Percentiles rank a stretch among this genome's conserved stretches.
These are phyloP conservation scores for Lithobates sylvaticus DNA, from an alignment of 2,797 vertebrate genomes.

Conservation along the genomic window DNA sequence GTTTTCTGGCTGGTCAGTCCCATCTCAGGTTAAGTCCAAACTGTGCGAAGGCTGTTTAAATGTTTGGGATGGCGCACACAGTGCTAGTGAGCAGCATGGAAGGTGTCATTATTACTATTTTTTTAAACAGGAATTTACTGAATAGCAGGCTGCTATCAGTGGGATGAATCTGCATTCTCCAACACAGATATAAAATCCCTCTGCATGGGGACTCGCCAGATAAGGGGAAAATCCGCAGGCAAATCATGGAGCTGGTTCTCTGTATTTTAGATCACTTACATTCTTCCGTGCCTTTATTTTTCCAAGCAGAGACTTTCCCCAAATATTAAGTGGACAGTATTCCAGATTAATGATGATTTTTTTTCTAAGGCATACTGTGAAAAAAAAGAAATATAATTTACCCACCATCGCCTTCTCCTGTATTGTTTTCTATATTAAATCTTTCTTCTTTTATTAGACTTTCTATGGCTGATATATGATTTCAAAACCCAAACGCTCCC, in stretches of 20 bases:
- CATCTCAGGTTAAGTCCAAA: background rate
- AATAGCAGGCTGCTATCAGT: background rate
- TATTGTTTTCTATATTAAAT: constrained; percentile 33
- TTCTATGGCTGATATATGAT: background rate
- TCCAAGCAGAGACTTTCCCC: constrained; percentile 81
- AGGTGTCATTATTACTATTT: background rate
- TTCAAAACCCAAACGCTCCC: background rate
- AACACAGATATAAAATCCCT: background rate
- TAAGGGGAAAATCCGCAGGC: background rate
- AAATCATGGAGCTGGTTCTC: background rate
- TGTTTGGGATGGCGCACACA: background rate
- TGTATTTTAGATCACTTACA: constrained; percentile 66
- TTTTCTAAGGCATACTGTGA: constrained; percentile 87
- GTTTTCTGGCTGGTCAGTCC: background rate
- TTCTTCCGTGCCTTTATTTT: constrained; percentile 79
- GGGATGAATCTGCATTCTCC: background rate
- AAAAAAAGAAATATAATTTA: constrained; percentile 85
- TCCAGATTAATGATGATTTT: constrained; percentile 81
- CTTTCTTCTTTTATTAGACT: background rate
- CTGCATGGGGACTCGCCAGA: background rate
- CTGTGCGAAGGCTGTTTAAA: background rate
- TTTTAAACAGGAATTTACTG: background rate
- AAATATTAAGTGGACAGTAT: constrained; percentile 81
- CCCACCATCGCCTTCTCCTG: constrained; percentile 71
- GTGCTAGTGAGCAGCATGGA: background rate